A percentile compares a stretch with the other conserved stretches of the same genome.
These are phyloP conservation scores for Propsilocerus akamusi DNA, from an alignment of 1,140 invertebrate species.

Conservation along the genomic window DNA sequence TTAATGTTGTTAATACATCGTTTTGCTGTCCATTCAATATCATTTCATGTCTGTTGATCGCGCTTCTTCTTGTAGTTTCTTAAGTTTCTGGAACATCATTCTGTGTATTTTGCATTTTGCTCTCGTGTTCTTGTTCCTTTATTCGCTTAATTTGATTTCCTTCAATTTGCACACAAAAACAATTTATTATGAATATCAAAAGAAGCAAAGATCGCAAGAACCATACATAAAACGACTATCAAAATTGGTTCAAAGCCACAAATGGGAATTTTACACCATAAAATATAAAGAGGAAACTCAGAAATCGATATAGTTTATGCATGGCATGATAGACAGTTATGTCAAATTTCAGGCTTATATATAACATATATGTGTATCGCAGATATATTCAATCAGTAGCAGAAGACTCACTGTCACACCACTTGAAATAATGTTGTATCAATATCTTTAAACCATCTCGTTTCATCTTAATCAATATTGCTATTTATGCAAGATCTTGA, in stretches of 20 bases:
- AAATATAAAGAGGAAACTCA: background rate
- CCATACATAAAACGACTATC: background rate
- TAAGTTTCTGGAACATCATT: too few relatives aligned
- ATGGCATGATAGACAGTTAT: background rate
- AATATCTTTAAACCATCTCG: too few relatives aligned
- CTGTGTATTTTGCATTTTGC: background rate
- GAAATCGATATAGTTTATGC: background rate
- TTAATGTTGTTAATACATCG: constrained; percentile 2
- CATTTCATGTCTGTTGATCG: too few relatives aligned
- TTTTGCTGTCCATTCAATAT: background rate
- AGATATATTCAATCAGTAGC: background rate
- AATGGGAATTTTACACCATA: background rate
- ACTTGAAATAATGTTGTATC: too few relatives aligned
- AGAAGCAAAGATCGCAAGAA: background rate
- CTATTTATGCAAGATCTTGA: too few relatives aligned
- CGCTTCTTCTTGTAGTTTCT: too few relatives aligned
- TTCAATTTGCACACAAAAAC: background rate
- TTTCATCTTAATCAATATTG: too few relatives aligned
- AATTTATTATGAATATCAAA: background rate
- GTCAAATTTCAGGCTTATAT: background rate
- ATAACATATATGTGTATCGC: background rate
- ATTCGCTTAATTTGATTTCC: background rate
- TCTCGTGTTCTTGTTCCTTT: background rate
- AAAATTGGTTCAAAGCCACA: background rate
- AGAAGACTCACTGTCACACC: too few relatives aligned